Base-by-base conservation (phyloP, 2,113 vertebrate genomes). In the Ictalurus furcatus region DNA sequence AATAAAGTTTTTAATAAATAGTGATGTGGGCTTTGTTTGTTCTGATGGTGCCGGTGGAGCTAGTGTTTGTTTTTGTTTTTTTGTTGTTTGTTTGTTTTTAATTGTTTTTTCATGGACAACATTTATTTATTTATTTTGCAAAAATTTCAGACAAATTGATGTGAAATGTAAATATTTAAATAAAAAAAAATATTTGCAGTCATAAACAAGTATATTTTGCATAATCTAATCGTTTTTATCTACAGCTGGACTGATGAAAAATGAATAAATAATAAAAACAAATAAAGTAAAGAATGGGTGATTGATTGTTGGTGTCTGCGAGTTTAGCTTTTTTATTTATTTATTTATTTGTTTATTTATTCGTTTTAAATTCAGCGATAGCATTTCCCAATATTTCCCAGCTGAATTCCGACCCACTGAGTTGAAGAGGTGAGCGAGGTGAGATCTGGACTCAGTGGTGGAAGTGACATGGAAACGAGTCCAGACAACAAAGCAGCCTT, bases 401-500 rank as follows among this genome's bases (percentile, higher is more conserved):
- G 23, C 28, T 25, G n/a, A 5, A 52, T 76, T 61, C 44, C 14
- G 87, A 76, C 16, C 12, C 69, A 73, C 23, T 17, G 52, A 14
- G 19, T 2, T 56, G 1, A 44, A 2, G 58, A 65, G 48, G 48
- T 52, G 48, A 52, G 1, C 1, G 56, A 73, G 48, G 23, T 90
- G 91, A 94, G 93, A 93, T 90, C 90, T 92, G 91, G 87, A 90
- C 90, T 92, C 92, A 92, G 90, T 28, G 56, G 1, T 91, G 92
- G 93, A 91, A 90, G 79, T 78, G 93, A 90, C 91, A 88, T 88
- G 90, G 92, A 90, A 90, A 90, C 63, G 88, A 92, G 93, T 93
- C 91, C 92, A 94, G 92, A 94, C 93, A 93, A 94, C 91, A 92
- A 93, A 93, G 91, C 93, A 92, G 93, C 85, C 91, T 95, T 95